Evolutionary conservation across 2,797 vertebrate genomes (phyloP), one percentile per base, ranked within the genome.

Genomic region (Anolis apletophallus): DNA sequence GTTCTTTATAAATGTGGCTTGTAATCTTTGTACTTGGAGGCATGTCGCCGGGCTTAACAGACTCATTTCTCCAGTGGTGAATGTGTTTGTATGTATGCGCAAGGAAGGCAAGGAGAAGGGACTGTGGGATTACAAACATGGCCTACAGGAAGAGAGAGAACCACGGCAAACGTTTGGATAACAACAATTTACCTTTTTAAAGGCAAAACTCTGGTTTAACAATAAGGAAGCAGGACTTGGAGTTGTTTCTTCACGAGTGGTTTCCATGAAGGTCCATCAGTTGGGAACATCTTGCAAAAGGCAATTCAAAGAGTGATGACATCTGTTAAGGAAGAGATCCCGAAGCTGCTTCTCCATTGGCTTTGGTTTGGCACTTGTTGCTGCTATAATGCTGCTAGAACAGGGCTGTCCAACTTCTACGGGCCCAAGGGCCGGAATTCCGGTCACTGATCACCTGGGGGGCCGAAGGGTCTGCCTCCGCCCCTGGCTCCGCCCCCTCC

Each of bases 1-100:
- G 1, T 46, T 85, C 74, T 26, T 67, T 46, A 46, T 46, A 46
- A 81, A 83, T 74, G 8, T 75, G 80, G 71, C n/a, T 64, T 80
- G 75, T 84, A 91, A 83, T 89, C 93, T 85, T 52, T 73, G 91
- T 46, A 86, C 88, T 52, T 86, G 54, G 61, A 81, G 91, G 91
- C 91, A 90, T 84, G 90, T 0, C 0, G 87, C 77, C 86, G 92
- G 11, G 10, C 81, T 61, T 64, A 84, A 79, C 40, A 68, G 90
- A 85, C 19, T 52, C 80, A 55, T n/a, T 32, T 74, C n/a, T 85
- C 80, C 21, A 0, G 29, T 50, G 8, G 16, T 13, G 78, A 73
- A 69, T 68, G n/a, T n/a, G 6, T 5, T 0, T 0, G 55, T 5
- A 1, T 36, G 75, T 4, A 0, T 8, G 36, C 21, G 34, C 34